These are phyloP conservation scores for Meghimatium bilineatum DNA, from an alignment of 2,888 invertebrate genomes.

Conservation along the genomic window DNA sequence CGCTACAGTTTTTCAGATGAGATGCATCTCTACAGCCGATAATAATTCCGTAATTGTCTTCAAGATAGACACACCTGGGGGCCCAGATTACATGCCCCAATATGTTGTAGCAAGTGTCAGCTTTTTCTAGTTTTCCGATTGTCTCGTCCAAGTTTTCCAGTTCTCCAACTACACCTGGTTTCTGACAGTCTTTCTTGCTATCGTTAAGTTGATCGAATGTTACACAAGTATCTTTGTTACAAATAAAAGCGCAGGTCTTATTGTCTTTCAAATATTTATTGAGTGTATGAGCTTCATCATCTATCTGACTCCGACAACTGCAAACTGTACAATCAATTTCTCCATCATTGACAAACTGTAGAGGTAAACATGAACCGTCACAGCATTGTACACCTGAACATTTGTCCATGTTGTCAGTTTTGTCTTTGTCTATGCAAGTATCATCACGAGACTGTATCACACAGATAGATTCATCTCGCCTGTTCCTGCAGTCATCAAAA, in stretches of 20 bases:
- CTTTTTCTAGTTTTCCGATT: slow-evolving; percentile 12
- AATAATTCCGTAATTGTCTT: not conserved
- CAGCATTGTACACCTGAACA: not conserved
- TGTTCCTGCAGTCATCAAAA: slow-evolving; percentile 7
- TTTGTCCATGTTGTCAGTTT: too few relatives aligned
- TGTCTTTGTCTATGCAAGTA: too few relatives aligned
- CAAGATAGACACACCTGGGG: slow-evolving; percentile 24
- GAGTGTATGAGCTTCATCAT: not conserved
- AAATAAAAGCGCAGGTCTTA: not conserved
- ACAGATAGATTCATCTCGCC: slow-evolving; percentile 9
- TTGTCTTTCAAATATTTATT: not conserved
- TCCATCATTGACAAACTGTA: not conserved
- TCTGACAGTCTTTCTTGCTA: too few relatives aligned
- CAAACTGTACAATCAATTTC: slow-evolving; percentile 25
- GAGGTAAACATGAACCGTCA: slow-evolving; percentile 18
- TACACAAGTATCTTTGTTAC: slow-evolving; percentile 4
- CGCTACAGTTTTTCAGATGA: slow-evolving; percentile 16
- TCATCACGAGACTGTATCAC: not conserved
- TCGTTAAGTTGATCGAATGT: not conserved
- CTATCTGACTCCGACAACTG: too few relatives aligned
- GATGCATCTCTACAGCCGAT: not conserved
- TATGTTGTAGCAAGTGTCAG: not conserved
- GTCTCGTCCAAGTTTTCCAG: slow-evolving; percentile 8
- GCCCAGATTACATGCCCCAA: not conserved
- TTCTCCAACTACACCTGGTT: too few relatives aligned